Evolutionary conservation across 2,888 invertebrate species (phyloP), one percentile per base, ranked within the genome.

Genomic region (Halictus ligatus): DNA sequence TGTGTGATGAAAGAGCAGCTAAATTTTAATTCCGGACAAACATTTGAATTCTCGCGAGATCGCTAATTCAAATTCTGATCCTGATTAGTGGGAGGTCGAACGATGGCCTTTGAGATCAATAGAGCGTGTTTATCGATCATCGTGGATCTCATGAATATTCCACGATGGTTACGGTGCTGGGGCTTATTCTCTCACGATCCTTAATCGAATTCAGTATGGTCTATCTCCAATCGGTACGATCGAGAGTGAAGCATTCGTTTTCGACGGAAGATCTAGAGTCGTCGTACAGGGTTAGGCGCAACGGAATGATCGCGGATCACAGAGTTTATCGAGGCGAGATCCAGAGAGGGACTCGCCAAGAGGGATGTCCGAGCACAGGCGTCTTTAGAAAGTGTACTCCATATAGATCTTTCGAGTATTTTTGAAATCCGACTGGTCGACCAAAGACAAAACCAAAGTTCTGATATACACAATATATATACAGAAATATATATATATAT

Each of bases 361-460:
- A 12, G n/a, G 12, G 12, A 58, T 58, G 58, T n/a, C 46, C 35
- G 50, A 35, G 46, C 73, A 48, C 50, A 13, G 43, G 72, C 69
- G 74, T 71, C 71, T 60, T 76, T 78, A 77, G 79, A 81, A 75
- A 79, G 60, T 77, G 67, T 86, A 80, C 74, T 76, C 71, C 25
- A 48, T 79, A 88, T 76, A 46, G 48, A 87, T 88, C 81, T 90
- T 89, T 91, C 84, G 81, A 86, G 78, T 88, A 90, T 90, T 91
- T 91, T 91, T 91, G 83, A 69, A 64, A 90, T 85, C 83, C 81
- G 89, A 91, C 90, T 91, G 90, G 81, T 89, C 89, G 80, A 81
- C 81, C 80, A 81, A 88, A 79, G 88, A 88, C 83, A 77, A 89
- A 90, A 91, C 89, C 85, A 87, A 91, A 91, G 90, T 91, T 91